Base-by-base conservation (phyloP, 2,113 vertebrate genomes). In the Thamnaconus septentrionalis region DNA sequence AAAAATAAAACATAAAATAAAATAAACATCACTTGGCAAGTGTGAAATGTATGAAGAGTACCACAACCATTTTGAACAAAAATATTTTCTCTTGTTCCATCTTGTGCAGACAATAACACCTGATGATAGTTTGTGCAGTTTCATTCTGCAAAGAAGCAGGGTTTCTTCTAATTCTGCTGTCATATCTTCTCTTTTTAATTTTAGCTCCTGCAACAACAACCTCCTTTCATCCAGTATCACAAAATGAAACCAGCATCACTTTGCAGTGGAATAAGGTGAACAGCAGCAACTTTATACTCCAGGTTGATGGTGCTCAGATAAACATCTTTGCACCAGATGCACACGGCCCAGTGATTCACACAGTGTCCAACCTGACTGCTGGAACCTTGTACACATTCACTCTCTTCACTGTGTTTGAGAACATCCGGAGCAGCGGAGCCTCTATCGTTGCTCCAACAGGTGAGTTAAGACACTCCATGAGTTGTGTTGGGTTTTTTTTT, bases 211-310 rank as follows among this genome's bases (percentile, higher is more conserved):
- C 0, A 3, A 59, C 63, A 8, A 8, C 64, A 9, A 1, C 12
- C 1, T 0, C 2, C 0, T 54, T 82, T 1, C 40, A 11, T 10
- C 5, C 58, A 5, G 1, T 9, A 1, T 0, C 0, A 6, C 65
- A 55, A 56, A 65, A 1, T 53, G 63, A 75, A 62, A 73, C 11
- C 46, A 72, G 46, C 12, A 66, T 80, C 53, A 75, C 73, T 66
- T 52, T 83, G 61, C 44, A 72, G 31, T 85, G 83, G 80, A 4
- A 1, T 0, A 66, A 10, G 41, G 52, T 61, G 0, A 0, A 39
- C 0, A 1, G 2, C 2, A 4, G 8, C 1, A 0, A 11, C 3
- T 85, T 75, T 11, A 47, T 0, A 3, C 43, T 85, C 12, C 0
- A 1, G 3, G 57, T 39, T 3, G 31, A 4, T 41, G 44, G 0